These are phyloP conservation scores for Pandion haliaetus DNA, from an alignment of 2,113 vertebrate genomes.

Conservation along the genomic window DNA sequence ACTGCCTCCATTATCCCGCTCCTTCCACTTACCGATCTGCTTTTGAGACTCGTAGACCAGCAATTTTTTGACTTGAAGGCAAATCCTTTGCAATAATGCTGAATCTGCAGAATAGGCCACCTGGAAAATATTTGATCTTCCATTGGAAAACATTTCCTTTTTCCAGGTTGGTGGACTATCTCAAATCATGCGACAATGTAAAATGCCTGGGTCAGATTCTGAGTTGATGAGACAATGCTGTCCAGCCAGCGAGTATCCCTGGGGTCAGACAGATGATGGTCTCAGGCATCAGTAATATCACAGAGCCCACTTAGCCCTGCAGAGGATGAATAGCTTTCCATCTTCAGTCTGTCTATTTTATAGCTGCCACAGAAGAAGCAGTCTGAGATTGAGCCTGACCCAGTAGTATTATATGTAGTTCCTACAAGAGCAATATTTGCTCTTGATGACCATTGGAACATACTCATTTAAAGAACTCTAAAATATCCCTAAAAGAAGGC, in stretches of 20 bases:
- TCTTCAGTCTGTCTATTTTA: constrained; percentile 29
- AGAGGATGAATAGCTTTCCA: constrained; percentile 18
- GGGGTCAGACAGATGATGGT: not conserved
- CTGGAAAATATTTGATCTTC: constrained; percentile 28
- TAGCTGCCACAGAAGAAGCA: not conserved
- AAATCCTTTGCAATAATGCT: not conserved
- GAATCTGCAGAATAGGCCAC: not conserved
- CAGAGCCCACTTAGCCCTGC: not conserved
- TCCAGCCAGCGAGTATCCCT: not conserved
- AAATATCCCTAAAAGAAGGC: not conserved
- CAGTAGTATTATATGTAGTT: not conserved
- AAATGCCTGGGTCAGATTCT: not conserved
- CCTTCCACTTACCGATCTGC: constrained; percentile 18
- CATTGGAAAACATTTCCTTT: not conserved
- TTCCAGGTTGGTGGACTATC: not conserved
- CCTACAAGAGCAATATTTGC: constrained; percentile 4
- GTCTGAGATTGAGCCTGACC: constrained; percentile 27
- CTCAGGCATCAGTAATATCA: not conserved
- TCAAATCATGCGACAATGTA: not conserved
- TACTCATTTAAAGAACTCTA: not conserved
- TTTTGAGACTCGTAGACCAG: not conserved
- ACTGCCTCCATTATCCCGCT: not conserved
- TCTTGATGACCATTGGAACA: not conserved
- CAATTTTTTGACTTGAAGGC: constrained; percentile 5
- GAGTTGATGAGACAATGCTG: not conserved